These are phyloP conservation scores for Falcunculus frontatus DNA, from an alignment of 2,113 vertebrate species.

Conservation along the genomic window DNA sequence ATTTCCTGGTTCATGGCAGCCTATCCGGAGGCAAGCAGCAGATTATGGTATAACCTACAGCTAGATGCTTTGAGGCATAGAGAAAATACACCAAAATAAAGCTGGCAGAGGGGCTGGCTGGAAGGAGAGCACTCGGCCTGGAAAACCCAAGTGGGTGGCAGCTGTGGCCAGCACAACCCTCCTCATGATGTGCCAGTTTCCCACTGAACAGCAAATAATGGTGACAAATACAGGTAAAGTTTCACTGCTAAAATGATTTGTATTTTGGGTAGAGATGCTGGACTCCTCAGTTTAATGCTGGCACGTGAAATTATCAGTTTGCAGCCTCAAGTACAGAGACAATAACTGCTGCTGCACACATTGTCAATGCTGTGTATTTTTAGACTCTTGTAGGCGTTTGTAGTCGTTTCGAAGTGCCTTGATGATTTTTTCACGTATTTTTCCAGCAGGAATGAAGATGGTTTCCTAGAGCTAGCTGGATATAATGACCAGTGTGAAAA, in stretches of 20 bases:
- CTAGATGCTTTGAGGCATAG: background rate
- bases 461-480: background rate
- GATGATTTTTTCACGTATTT: background rate
- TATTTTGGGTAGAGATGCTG: background rate
- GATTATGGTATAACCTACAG: background rate
- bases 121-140: background rate
- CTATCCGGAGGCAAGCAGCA: background rate
- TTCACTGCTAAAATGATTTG: background rate
- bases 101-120: background rate
- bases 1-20: background rate
- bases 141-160: background rate
- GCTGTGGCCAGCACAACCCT: background rate
- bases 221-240: background rate
- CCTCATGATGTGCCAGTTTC: background rate
- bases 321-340: background rate
- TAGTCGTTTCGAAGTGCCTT: background rate
- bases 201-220: background rate
- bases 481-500: background rate
- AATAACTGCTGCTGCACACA: background rate
- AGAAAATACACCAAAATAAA: background rate
- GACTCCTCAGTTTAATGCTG: background rate
- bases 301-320: background rate
- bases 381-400: conserved; percentile 21
- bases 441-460: background rate
- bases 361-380: background rate